Conservation (phyloP, 2,797 vertebrate genomes). For the Arnoldichthys spilopterus region DNA sequence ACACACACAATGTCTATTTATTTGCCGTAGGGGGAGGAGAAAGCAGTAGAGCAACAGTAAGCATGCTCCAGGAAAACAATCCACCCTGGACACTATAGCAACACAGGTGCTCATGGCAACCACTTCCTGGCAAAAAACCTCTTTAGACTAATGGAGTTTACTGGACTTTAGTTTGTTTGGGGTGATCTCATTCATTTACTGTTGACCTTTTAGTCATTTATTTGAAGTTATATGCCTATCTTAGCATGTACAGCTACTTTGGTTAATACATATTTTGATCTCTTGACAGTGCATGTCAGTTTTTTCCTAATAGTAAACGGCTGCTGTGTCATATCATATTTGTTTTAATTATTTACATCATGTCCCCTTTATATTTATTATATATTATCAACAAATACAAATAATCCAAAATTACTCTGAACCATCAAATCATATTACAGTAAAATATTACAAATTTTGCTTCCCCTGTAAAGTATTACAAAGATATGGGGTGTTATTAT, state of each 20-base stretch:
- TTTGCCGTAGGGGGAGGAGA: constrained; percentile 37
- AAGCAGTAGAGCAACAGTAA: constrained; percentile 46
- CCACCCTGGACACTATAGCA: constrained; percentile 55
- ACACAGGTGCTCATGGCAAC: constrained; percentile 60
- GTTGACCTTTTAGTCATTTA: constrained; percentile 5
- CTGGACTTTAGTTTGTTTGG: constrained; percentile 33
- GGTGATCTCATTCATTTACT: constrained; percentile 29
- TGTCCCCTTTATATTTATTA: not conserved
- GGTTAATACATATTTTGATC: not conserved
- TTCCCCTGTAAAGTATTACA: not conserved
- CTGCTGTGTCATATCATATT: not conserved
- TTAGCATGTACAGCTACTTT: not conserved
- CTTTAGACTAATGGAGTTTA: constrained; percentile 34
- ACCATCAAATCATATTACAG: not conserved
- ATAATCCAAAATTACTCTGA: not conserved
- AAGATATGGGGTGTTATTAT: not conserved
- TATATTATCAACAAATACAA: not conserved
- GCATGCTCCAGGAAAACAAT: constrained; percentile 63
- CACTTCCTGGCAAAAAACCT: constrained; percentile 44
- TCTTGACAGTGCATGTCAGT: not conserved
- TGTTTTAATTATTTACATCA: too few relatives aligned
- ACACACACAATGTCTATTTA: too few relatives aligned
- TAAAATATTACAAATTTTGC: not conserved
- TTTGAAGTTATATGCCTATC: not conserved
- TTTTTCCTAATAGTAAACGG: not conserved